Conservation (phyloP, 2,888 invertebrate genomes). For the Mimumesa dahlbomi region DNA sequence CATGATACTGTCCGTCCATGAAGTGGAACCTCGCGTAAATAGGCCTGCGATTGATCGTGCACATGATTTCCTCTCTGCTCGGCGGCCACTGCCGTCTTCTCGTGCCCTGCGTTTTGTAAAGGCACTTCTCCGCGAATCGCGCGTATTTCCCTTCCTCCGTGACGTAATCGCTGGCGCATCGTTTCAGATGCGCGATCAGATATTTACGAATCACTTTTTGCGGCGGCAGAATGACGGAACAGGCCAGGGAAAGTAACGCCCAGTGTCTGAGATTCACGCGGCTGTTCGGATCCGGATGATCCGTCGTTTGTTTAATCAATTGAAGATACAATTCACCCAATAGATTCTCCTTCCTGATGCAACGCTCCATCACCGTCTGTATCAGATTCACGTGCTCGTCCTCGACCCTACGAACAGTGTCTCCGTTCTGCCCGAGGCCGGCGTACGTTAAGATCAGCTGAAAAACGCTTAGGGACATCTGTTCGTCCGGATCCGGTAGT, state of each 20-base stretch:
- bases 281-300: slow-evolving; percentile 93
- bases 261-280: slow-evolving; percentile 94
- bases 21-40: slow-evolving; percentile 95
- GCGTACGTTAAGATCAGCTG: slow-evolving; percentile 94
- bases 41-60: slow-evolving; percentile 94
- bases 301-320: slow-evolving; percentile 95
- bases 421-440: slow-evolving; percentile 88
- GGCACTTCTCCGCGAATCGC: slow-evolving; percentile 93
- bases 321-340: slow-evolving; percentile 95
- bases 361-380: slow-evolving; percentile 93
- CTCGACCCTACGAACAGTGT: slow-evolving; percentile 86
- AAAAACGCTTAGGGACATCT: slow-evolving; percentile 92
- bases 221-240: slow-evolving; percentile 92
- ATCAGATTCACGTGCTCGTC: slow-evolving; percentile 94
- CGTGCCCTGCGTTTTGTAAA: slow-evolving; percentile 87
- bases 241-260: slow-evolving; percentile 91
- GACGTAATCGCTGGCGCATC: slow-evolving; percentile 92
- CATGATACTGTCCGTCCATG: slow-evolving; percentile 97
- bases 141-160: slow-evolving; percentile 98
- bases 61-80: slow-evolving; percentile 94
- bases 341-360: slow-evolving; percentile 93
- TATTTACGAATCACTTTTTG: slow-evolving; percentile 92
- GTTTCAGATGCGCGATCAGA: slow-evolving; percentile 92
- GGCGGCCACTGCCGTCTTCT: slow-evolving; percentile 94
- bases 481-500: slow-evolving; percentile 92